Evolutionary conservation across 2,797 vertebrate genomes (phyloP), one percentile per base, ranked within the genome.

Genomic region (Diplodus puntazzo): DNA sequence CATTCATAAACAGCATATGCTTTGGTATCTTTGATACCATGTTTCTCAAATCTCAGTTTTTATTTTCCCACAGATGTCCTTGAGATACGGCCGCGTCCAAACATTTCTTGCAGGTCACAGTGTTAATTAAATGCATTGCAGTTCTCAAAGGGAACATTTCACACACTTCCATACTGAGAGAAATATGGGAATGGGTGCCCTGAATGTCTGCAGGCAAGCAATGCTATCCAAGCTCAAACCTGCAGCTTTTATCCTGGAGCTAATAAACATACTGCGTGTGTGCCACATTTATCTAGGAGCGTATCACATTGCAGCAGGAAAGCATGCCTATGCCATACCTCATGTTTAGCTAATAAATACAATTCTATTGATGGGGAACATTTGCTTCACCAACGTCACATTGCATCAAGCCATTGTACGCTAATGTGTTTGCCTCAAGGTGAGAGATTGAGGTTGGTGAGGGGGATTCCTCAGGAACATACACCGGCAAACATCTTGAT

Each of bases 111-210:
- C 64, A 75, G 83, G 81, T 86, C 63, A 70, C 55, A 21, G 12
- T 70, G 50, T 84, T 76, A 90, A 92, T 90, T 84, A 85, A 82
- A 91, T 87, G 81, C 67, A 75, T 65, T 76, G 60, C 25, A 14
- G 55, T 80, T 82, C 90, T 83, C 71, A 77, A 39, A 82, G 93
- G 90, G 76, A 85, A 83, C 81, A 91, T 87, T 68, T 48, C 43
- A 55, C 7, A 57, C 39, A 27, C 48, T 69, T 65, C 1, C 3
- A 23, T 63, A 42, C 34, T 9, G 53, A 46, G 46, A 9, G 12
- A 39, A 62, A 69, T 23, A 59, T 27, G 13, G 5, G 7, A 54
- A 25, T 53, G 0, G 17, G 39, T 77, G 45, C 54, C 63, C 11
- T 52, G 52, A 70, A 75, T 83, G 39, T 74, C 55, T 58, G 42